phyloP scores from a whole-genome alignment of 2,797 vertebrate species.

The Cyprinodon diabolis region DNA sequence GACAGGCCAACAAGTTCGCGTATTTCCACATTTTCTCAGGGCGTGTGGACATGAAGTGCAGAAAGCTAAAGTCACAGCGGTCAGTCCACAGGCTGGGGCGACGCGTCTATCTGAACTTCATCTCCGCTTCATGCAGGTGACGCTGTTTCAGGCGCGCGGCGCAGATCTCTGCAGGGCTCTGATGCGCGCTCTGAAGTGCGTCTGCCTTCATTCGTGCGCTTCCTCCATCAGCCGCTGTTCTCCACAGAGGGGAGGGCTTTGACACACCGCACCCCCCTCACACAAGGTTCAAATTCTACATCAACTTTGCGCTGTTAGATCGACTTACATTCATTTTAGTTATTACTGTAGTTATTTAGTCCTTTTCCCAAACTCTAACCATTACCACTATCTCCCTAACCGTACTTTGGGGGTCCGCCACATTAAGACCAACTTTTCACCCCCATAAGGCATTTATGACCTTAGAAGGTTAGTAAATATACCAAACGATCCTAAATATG shows the following conservation, averaged over 20 bases:
- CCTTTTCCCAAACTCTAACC: too few species aligned
- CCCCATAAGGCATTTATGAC: too few species aligned
- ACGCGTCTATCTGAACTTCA: constrained; percentile 45
- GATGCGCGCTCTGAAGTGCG: constrained; percentile 3
- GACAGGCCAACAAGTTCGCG: constrained; percentile 59
- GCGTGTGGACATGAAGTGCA: constrained; percentile 8
- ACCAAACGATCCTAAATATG: too few species aligned
- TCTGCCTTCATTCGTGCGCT: constrained; percentile 17
- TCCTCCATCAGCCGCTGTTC: constrained; percentile 51
- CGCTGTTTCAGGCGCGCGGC: constrained; percentile 5
- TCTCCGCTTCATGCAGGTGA: constrained; percentile 20
- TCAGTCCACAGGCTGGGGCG: constrained; percentile 10
- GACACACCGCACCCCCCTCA: neutral
- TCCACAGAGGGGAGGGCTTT: constrained; percentile 57
- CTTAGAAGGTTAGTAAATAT: too few species aligned
- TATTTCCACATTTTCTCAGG: constrained; percentile 72
- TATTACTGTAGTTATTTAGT: too few species aligned
- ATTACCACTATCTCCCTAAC: too few species aligned
- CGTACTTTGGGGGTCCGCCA: too few species aligned
- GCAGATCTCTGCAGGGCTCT: neutral
- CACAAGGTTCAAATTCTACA: neutral
- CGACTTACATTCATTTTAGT: too few species aligned
- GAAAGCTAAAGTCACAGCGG: constrained; percentile 11
- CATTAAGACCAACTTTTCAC: too few species aligned
- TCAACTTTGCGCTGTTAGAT: too few species aligned